These are phyloP conservation scores for Yponomeuta evonymella DNA, from an alignment of 2,888 invertebrate species.

Conservation along the genomic window DNA sequence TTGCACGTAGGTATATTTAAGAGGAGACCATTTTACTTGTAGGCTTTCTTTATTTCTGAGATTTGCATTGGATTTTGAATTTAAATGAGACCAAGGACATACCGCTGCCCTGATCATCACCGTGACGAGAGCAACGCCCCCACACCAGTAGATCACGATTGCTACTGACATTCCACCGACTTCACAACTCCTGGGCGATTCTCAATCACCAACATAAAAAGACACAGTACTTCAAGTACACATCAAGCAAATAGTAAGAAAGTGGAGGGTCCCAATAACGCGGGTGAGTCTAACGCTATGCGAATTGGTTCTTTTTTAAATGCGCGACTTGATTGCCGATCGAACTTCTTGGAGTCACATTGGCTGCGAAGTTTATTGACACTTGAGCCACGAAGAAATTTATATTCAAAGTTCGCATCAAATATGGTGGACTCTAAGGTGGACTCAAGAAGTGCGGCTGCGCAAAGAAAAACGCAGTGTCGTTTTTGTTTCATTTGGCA, in stretches of 20 bases:
- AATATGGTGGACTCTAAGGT: too few species aligned
- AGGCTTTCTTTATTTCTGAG: background rate
- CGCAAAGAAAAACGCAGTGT: too few species aligned
- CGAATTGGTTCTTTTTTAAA: constrained; percentile 37
- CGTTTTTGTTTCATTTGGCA: too few species aligned
- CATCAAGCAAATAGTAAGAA: too few species aligned
- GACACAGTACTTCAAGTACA: too few species aligned
- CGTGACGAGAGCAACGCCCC: constrained; percentile 51
- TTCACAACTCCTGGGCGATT: constrained; percentile 28
- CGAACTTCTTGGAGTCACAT: background rate
- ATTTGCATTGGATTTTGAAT: background rate
- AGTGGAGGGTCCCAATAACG: too few species aligned
- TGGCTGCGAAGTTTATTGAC: background rate
- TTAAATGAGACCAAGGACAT: background rate
- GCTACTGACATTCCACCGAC: constrained; percentile 48
- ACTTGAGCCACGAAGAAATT: background rate
- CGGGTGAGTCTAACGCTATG: constrained; percentile 24
- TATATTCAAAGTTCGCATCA: background rate
- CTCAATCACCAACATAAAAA: too few species aligned
- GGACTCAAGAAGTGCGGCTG: too few species aligned
- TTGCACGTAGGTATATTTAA: too few species aligned
- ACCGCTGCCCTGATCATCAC: constrained; percentile 17
- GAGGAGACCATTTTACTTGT: too few species aligned
- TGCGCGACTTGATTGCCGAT: constrained; percentile 29
- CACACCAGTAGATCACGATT: constrained; percentile 56